Evolutionary conservation across 2,888 invertebrate genomes (phyloP).

Genomic region (Campoplex capitator): DNA sequence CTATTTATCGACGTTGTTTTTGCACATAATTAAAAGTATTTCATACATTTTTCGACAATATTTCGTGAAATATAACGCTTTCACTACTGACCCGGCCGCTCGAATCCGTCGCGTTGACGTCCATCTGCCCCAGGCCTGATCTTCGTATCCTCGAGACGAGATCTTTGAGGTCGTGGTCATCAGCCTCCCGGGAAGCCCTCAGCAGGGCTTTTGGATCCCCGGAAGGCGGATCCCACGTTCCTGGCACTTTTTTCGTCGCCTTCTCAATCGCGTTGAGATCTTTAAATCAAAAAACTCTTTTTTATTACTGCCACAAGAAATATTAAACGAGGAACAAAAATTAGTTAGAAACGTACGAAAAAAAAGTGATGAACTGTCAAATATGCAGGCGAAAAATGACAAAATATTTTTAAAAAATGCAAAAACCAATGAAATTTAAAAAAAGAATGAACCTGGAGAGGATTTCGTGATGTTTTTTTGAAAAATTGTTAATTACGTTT

Average conservation of each 20-base stretch:
- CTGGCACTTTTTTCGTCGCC: conserved; percentile 74
- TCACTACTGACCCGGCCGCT: conserved; percentile 86
- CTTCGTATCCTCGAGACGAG: conserved; percentile 84
- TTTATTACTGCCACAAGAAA: background rate
- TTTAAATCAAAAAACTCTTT: conserved; percentile 13
- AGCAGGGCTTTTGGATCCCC: conserved; percentile 84
- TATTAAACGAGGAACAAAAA: background rate
- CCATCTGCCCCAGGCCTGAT: conserved; percentile 82
- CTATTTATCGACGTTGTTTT: background rate
- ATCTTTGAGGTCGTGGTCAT: conserved; percentile 85
- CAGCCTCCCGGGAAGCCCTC: conserved; percentile 86
- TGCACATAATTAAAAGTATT: background rate
- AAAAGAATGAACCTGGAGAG: background rate
- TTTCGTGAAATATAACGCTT: background rate
- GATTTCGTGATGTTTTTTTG: background rate
- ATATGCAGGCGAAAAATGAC: too few species aligned
- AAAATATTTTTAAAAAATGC: background rate
- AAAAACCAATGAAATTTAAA: background rate
- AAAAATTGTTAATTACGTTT: too few species aligned
- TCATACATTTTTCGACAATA: background rate
- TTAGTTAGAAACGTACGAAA: background rate
- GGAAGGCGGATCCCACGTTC: conserved; percentile 76
- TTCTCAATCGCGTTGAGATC: conserved; percentile 65
- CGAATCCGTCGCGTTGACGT: conserved; percentile 86
- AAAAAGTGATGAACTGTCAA: too few species aligned